Evolutionary conservation across 2,113 vertebrate species (phyloP).

Genomic region (Sterrhoptilus dennistouni): DNA sequence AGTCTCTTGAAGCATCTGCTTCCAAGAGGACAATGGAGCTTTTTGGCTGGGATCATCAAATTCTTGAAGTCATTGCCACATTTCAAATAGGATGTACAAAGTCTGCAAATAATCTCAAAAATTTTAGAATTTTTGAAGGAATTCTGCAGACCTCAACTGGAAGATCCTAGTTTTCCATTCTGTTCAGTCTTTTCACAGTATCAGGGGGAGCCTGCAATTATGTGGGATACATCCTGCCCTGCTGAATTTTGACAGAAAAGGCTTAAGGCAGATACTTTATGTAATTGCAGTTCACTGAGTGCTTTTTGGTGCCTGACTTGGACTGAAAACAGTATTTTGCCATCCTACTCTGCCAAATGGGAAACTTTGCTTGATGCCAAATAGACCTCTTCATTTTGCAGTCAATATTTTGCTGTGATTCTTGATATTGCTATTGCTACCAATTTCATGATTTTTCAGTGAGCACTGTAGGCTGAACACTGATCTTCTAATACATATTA

Average conservation of each 20-base stretch:
- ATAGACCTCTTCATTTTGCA: neutral
- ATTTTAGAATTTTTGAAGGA: neutral
- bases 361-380: constrained; percentile 7
- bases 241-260: neutral
- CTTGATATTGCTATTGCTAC: neutral
- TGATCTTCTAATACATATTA: neutral
- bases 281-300: neutral
- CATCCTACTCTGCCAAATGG: neutral
- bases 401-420: constrained; percentile 1
- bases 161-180: neutral
- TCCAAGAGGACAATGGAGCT: neutral
- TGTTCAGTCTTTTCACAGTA: neutral
- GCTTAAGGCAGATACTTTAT: neutral
- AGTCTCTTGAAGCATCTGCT: neutral
- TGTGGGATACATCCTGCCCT: neutral
- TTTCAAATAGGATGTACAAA: neutral
- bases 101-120: neutral
- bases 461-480: neutral
- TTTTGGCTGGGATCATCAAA: neutral
- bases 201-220: neutral
- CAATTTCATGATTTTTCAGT: neutral
- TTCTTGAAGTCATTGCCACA: neutral
- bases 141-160: neutral
- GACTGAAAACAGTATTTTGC: constrained; percentile 6
- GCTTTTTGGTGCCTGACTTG: constrained; percentile 2